Conservation (phyloP, 2,113 vertebrate genomes). For the Spizaetus ornatus region DNA sequence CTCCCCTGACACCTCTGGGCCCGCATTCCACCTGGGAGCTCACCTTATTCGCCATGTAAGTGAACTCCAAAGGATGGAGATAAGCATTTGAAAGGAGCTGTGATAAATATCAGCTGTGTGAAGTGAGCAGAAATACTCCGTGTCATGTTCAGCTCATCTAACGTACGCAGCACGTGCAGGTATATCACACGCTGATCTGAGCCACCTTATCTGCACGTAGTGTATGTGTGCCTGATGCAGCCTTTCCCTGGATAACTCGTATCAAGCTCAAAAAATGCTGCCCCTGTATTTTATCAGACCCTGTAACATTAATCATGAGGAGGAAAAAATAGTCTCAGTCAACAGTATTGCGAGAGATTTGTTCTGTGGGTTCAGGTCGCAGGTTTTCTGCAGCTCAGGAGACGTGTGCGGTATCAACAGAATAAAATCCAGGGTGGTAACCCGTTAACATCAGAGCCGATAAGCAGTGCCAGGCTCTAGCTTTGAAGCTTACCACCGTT, state of each 20-base stretch:
- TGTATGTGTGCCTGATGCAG: background rate
- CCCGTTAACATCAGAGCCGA: background rate
- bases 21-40: background rate
- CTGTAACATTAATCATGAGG: constrained; percentile 46
- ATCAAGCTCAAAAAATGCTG: constrained; percentile 48
- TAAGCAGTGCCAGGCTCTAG: background rate
- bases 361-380: background rate
- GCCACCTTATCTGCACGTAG: constrained; percentile 6
- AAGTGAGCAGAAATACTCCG: background rate
- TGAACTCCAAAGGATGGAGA: constrained; percentile 31
- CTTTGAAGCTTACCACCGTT: background rate
- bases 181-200: constrained; percentile 7
- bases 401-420: background rate
- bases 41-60: background rate
- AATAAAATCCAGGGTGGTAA: background rate
- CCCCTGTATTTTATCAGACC: constrained; percentile 41
- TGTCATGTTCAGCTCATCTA: constrained; percentile 31
- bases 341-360: background rate
- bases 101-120: constrained; percentile 55
- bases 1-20: background rate
- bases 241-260: constrained; percentile 41
- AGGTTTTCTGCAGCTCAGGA: background rate
- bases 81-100: constrained; percentile 47
- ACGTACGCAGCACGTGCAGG: background rate
- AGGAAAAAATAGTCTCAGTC: constrained; percentile 15